Evolutionary conservation across 2,888 invertebrate species (phyloP).

Genomic region (Protophormia terraenovae): DNA sequence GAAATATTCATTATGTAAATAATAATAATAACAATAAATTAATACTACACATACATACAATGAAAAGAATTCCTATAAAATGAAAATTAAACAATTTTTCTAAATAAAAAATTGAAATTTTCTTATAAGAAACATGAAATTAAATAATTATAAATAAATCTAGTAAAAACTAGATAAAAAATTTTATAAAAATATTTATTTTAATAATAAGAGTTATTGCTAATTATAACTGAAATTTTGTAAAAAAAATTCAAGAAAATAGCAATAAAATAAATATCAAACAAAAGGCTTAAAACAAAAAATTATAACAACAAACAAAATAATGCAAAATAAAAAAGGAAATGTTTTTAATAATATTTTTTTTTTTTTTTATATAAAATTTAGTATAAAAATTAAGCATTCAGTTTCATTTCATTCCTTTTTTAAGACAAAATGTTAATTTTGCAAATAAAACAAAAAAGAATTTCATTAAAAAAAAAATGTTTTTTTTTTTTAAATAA

Average conservation of each 20-base stretch:
- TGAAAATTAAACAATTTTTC: conserved; percentile 70
- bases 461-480: conserved; percentile 52
- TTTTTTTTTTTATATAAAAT: conserved; percentile 22
- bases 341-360: neutral
- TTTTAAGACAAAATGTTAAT: conserved; percentile 15
- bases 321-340: conserved; percentile 1
- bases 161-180: conserved; percentile 52
- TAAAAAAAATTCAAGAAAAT: conserved; percentile 75
- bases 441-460: conserved; percentile 42
- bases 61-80: conserved; percentile 16
- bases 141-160: conserved; percentile 73
- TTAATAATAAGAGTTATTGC: neutral
- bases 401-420: neutral
- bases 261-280: conserved; percentile 73
- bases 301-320: conserved; percentile 1
- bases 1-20: conserved; percentile 38
- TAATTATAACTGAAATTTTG: conserved; percentile 46
- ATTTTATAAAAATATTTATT: conserved; percentile 1
- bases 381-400: conserved; percentile 36
- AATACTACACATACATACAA: conserved; percentile 19
- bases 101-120: conserved; percentile 77
- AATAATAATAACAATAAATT: conserved; percentile 25
- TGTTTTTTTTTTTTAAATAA: conserved; percentile 2
- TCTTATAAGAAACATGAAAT: conserved; percentile 62
- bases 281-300: conserved; percentile 30